A percentile compares a stretch with the other conserved stretches of the same genome.
Evolutionary conservation across 1,140 invertebrate genomes (phyloP).

Genomic region (Portunus trituberculatus): DNA sequence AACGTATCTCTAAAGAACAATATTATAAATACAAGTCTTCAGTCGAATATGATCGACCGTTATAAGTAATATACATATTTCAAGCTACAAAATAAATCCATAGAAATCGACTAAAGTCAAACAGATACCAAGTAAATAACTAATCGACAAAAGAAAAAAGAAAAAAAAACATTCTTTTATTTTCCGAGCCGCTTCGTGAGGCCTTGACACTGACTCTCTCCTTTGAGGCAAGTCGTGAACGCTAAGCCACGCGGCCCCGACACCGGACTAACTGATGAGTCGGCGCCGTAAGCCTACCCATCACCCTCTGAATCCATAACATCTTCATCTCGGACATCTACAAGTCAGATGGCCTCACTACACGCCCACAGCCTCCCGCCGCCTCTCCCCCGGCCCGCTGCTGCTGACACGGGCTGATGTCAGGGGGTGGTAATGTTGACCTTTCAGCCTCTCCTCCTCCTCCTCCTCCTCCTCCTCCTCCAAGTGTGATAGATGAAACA

Average conservation of each 20-base stretch:
- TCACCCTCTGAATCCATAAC: slow-evolving; percentile 47
- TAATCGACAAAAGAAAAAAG: too few species aligned
- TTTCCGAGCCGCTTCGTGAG: too few species aligned
- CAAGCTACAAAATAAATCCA: too few species aligned
- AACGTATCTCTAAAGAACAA: too few species aligned
- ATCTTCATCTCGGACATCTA: slow-evolving; percentile 60
- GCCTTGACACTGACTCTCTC: too few species aligned
- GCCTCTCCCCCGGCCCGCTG: neutral
- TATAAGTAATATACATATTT: too few species aligned
- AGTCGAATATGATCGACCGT: too few species aligned
- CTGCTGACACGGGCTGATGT: neutral
- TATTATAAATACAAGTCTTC: too few species aligned
- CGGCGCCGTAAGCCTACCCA: slow-evolving; percentile 27
- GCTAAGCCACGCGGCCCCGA: neutral
- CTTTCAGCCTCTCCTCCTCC: neutral
- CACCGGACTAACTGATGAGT: slow-evolving; percentile 10
- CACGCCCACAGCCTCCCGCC: neutral
- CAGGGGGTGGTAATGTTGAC: slow-evolving; percentile 12
- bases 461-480: neutral
- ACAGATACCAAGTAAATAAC: too few species aligned
- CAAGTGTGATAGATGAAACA: neutral
- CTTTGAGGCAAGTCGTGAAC: neutral
- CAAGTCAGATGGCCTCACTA: slow-evolving; percentile 62
- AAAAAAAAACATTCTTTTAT: too few species aligned
- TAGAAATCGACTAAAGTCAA: too few species aligned